A percentile compares a stretch with the other conserved stretches of the same genome.
phyloP scores from a whole-genome alignment of 2,888 invertebrate species.

The Pachycephus smyrnensis region DNA sequence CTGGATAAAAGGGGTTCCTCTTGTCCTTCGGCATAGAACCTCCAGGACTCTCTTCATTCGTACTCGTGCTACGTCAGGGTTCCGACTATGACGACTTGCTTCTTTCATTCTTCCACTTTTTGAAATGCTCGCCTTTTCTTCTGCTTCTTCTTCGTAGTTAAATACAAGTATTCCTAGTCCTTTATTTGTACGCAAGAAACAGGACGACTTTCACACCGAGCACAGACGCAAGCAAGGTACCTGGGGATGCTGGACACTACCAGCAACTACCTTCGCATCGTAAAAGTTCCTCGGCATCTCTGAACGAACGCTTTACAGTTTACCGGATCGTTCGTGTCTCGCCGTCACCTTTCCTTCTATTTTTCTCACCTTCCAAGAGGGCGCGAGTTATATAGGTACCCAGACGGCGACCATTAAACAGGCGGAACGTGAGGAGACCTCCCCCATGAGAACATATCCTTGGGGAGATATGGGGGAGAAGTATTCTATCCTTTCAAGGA shows the following conservation, averaged over 20 bases:
- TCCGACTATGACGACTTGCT: neutral
- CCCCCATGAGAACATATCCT: neutral
- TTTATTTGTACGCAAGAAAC: neutral
- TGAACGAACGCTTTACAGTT: neutral
- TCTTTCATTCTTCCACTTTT: neutral
- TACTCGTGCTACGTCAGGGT: neutral
- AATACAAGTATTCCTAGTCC: neutral
- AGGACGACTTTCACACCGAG: neutral
- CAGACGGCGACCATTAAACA: neutral
- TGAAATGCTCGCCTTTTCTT: neutral
- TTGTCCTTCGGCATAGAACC: conserved; percentile 1
- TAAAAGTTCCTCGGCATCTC: neutral
- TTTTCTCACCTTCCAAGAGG: conserved; percentile 2
- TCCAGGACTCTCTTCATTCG: conserved; percentile 3
- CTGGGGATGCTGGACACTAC: neutral
- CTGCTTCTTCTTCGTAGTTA: neutral
- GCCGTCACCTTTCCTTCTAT: neutral
- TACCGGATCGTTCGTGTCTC: neutral
- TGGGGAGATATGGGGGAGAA: neutral
- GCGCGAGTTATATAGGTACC: conserved; percentile 1
- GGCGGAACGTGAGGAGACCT: neutral
- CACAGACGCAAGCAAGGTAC: neutral
- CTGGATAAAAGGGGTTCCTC: conserved; percentile 33
- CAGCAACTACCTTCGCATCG: neutral
- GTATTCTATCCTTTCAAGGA: neutral